These are phyloP conservation scores for Fragum fragum DNA, from an alignment of 2,888 invertebrate species.

Conservation along the genomic window DNA sequence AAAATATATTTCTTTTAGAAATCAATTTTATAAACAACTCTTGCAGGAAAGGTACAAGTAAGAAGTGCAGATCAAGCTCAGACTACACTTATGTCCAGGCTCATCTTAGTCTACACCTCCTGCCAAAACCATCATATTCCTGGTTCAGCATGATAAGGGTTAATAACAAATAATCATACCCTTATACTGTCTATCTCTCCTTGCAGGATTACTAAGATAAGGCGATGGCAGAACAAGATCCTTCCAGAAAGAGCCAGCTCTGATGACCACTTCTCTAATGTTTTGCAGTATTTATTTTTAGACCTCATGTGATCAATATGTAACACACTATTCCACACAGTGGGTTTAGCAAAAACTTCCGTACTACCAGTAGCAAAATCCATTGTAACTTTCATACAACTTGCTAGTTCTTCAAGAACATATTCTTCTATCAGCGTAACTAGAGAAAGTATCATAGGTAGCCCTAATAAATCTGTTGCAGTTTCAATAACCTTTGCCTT, in stretches of 20 bases:
- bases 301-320: slow-evolving; percentile 83
- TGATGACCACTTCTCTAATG: slow-evolving; percentile 77
- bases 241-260: slow-evolving; percentile 75
- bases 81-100: no score
- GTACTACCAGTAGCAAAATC: neutral
- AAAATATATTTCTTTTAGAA: no score
- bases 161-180: no score
- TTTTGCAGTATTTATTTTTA: slow-evolving; percentile 76
- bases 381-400: neutral
- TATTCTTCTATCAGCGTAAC: slow-evolving; percentile 59
- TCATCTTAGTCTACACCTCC: no score
- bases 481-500: slow-evolving; percentile 42
- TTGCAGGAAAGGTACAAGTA: no score
- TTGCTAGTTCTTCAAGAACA: slow-evolving; percentile 29
- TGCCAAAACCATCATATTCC: no score
- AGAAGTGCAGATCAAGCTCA: no score
- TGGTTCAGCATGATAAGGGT: no score
- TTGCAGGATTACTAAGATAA: slow-evolving; percentile 79
- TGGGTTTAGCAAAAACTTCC: neutral
- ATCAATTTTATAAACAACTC: no score
- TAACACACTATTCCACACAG: slow-evolving; percentile 69
- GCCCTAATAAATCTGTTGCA: slow-evolving; percentile 54
- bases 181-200: slow-evolving; percentile 71
- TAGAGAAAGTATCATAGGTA: slow-evolving; percentile 70
- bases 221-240: slow-evolving; percentile 74